These are phyloP conservation scores for Matsumurasca onukii DNA, from an alignment of 1,140 invertebrate genomes.

Conservation along the genomic window DNA sequence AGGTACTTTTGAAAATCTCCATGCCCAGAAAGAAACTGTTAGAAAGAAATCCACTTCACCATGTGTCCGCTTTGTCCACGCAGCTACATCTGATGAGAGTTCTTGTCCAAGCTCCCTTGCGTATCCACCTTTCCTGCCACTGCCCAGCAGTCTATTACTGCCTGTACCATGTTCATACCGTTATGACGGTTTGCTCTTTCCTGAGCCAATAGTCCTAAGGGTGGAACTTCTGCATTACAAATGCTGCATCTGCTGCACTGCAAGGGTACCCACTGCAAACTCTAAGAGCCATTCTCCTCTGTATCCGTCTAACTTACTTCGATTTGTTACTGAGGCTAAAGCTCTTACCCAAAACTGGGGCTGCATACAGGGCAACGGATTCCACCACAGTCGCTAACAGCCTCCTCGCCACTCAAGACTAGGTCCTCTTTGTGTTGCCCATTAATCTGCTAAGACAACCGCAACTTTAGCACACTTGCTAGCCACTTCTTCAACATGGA, in stretches of 20 bases:
- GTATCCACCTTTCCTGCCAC: neutral
- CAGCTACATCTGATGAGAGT: neutral
- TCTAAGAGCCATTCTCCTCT: neutral
- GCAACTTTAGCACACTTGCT: neutral
- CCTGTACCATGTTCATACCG: neutral
- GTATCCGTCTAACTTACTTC: neutral
- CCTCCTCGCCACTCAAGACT: neutral
- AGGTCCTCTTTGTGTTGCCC: neutral
- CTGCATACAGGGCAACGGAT: neutral
- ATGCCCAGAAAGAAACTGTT: neutral
- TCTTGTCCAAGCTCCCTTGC: neutral
- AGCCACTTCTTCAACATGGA: neutral
- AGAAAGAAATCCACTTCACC: neutral
- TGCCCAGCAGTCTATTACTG: neutral
- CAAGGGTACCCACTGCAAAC: neutral
- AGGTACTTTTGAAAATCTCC: neutral
- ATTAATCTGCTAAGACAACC: neutral
- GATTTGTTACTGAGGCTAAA: neutral
- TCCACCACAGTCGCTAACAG: constrained; percentile 1
- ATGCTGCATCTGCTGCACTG: neutral
- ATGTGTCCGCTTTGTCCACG: neutral
- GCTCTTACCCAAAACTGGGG: neutral
- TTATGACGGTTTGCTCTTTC: neutral
- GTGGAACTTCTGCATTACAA: neutral
- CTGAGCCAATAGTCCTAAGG: neutral